Percentiles rank a stretch among this genome's conserved stretches.
Evolutionary conservation across 2,797 vertebrate genomes (phyloP).

Genomic region (Fringilla coelebs): DNA sequence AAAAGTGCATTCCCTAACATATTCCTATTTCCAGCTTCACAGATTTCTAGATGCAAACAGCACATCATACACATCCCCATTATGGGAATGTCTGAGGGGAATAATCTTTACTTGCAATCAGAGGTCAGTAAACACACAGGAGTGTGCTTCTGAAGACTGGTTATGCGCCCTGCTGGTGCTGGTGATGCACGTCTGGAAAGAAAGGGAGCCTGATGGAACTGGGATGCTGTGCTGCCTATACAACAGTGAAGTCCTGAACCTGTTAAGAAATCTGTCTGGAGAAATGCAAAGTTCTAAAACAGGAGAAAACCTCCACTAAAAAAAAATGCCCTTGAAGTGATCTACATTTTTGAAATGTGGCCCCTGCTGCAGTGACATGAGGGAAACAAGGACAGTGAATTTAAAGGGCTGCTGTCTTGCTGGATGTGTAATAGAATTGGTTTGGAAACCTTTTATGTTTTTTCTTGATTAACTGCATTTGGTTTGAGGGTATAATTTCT

Average conservation of each 20-base stretch:
- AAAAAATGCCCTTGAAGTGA: neutral
- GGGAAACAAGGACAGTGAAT: neutral
- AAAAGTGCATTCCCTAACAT: neutral
- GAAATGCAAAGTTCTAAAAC: neutral
- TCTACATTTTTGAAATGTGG: neutral
- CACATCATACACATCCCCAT: neutral
- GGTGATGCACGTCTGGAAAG: neutral
- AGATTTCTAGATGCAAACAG: neutral
- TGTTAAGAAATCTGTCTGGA: neutral
- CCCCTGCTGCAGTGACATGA: neutral
- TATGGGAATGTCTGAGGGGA: neutral
- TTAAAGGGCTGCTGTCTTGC: neutral
- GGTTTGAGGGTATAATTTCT: neutral
- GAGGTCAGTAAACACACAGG: neutral
- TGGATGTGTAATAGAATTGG: neutral
- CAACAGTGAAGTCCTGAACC: neutral
- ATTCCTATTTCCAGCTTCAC: neutral
- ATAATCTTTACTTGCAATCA: neutral
- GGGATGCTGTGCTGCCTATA: neutral
- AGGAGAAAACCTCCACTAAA: neutral
- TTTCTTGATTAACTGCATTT: neutral
- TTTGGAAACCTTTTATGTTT: neutral
- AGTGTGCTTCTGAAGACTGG: neutral
- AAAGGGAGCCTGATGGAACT: neutral
- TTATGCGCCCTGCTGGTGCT: neutral